phyloP scores from a whole-genome alignment of 1,140 invertebrate genomes.

The Agrilus planipennis region DNA sequence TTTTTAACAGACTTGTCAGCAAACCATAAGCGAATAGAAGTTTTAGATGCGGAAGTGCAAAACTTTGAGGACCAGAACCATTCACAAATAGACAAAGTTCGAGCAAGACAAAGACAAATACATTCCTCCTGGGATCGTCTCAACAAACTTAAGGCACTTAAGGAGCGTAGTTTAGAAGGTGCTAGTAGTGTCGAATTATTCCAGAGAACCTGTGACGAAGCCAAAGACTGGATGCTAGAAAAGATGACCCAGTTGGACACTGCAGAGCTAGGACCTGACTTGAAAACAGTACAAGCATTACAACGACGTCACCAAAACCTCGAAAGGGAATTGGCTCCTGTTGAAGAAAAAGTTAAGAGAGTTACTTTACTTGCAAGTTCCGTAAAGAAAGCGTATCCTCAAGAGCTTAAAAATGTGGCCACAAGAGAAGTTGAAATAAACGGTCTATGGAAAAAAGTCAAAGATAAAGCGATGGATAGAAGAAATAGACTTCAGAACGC shows the following conservation, averaged over 20 bases:
- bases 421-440: slow-evolving; percentile 73
- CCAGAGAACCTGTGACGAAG: slow-evolving; percentile 85
- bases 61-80: slow-evolving; percentile 79
- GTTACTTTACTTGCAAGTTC: slow-evolving; percentile 70
- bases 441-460: slow-evolving; percentile 77
- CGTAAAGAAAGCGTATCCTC: slow-evolving; percentile 84
- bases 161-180: slow-evolving; percentile 80
- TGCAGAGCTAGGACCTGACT: slow-evolving; percentile 66
- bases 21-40: slow-evolving; percentile 78
- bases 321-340: slow-evolving; percentile 77
- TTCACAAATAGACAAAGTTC: slow-evolving; percentile 78
- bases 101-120: slow-evolving; percentile 67
- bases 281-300: slow-evolving; percentile 82
- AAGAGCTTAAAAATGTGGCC: slow-evolving; percentile 76
- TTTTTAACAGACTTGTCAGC: slow-evolving; percentile 92
- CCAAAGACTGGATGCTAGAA: slow-evolving; percentile 87
- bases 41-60: slow-evolving; percentile 77
- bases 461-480: slow-evolving; percentile 70
- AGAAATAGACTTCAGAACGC: slow-evolving; percentile 76
- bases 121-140: slow-evolving; percentile 80
- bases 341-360: slow-evolving; percentile 78
- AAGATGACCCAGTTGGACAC: slow-evolving; percentile 78
- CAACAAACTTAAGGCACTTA: slow-evolving; percentile 77
- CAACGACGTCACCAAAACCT: slow-evolving; percentile 82
- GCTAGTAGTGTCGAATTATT: slow-evolving; percentile 80